phyloP scores from a whole-genome alignment of 2,888 invertebrate genomes.

The Octodonta nipae region DNA sequence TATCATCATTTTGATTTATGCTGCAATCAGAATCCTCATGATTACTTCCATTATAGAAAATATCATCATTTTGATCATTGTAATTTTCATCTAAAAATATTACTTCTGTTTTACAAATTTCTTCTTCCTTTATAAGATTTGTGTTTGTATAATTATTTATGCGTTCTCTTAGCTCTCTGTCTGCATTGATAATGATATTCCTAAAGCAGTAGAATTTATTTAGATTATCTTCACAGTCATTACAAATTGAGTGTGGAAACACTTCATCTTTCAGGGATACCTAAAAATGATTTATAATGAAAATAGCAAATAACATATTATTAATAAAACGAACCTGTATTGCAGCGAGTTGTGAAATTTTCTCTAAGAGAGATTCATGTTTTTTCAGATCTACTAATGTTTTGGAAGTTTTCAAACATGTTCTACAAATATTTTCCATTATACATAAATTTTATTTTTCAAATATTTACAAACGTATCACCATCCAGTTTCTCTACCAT shows the following conservation, averaged over 20 bases:
- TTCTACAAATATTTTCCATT: slow-evolving; percentile 21
- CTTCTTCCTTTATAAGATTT: slow-evolving; percentile 4
- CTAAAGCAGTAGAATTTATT: slow-evolving; percentile 23
- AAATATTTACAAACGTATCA: too few relatives aligned
- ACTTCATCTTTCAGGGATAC: slow-evolving; percentile 14
- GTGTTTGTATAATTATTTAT: slow-evolving; percentile 12
- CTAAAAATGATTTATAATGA: slow-evolving; percentile 7
- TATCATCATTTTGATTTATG: slow-evolving; percentile 1
- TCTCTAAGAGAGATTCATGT: slow-evolving; percentile 16
- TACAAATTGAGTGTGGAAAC: slow-evolving; percentile 22
- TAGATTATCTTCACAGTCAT: slow-evolving; percentile 22
- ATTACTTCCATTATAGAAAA: slow-evolving; percentile 2
- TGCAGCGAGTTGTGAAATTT: slow-evolving; percentile 22
- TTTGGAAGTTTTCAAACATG: slow-evolving; percentile 19
- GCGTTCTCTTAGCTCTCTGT: slow-evolving; percentile 19
- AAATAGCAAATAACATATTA: not conserved
- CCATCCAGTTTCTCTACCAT: too few relatives aligned
- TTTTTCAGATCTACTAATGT: slow-evolving; percentile 13
- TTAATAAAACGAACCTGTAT: slow-evolving; percentile 17
- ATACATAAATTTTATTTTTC: too few relatives aligned
- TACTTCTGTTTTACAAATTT: slow-evolving; percentile 3
- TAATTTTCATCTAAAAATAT: slow-evolving; percentile 2
- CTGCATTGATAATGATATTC: slow-evolving; percentile 21
- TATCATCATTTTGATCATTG: not conserved
- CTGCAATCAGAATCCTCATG: slow-evolving; percentile 3